A percentile compares a stretch with the other conserved stretches of the same genome.
phyloP scores from a whole-genome alignment of 2,888 invertebrate species.

The Agrochola lychnidis region DNA sequence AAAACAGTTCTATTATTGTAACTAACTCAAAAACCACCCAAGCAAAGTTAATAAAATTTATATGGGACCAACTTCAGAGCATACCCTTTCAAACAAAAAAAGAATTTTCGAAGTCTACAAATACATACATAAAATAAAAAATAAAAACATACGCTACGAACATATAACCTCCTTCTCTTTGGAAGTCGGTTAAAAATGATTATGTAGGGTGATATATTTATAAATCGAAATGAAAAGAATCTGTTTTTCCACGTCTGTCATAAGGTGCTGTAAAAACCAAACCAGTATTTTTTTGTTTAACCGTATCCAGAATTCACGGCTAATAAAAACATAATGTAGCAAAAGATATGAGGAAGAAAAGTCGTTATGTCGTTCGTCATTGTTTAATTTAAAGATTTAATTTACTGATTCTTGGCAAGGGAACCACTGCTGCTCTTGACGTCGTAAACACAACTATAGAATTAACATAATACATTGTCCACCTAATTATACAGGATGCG shows the following conservation, averaged over 20 bases:
- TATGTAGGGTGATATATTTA: background rate
- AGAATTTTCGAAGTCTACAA: too few relatives aligned
- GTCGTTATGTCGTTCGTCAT: slow-evolving; percentile 32
- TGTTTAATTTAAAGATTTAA: slow-evolving; percentile 33
- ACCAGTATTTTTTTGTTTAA: slow-evolving; percentile 10
- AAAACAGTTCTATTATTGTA: too few relatives aligned
- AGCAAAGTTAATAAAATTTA: too few relatives aligned
- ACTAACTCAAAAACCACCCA: too few relatives aligned
- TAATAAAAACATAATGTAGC: slow-evolving; percentile 44
- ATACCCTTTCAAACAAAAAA: too few relatives aligned
- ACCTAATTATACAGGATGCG: slow-evolving; percentile 53
- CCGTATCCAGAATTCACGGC: slow-evolving; percentile 7
- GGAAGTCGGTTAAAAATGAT: too few relatives aligned
- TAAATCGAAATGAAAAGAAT: slow-evolving; percentile 5
- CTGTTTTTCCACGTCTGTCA: slow-evolving; percentile 9
- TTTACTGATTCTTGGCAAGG: slow-evolving; percentile 39
- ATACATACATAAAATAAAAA: too few relatives aligned
- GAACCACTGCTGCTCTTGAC: slow-evolving; percentile 8
- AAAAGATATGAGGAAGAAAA: slow-evolving; percentile 27
- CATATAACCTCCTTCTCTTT: too few relatives aligned
- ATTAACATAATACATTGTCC: slow-evolving; percentile 45
- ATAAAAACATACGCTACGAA: too few relatives aligned
- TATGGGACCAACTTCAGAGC: too few relatives aligned
- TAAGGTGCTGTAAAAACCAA: slow-evolving; percentile 15
- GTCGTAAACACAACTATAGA: slow-evolving; percentile 25